A percentile compares a stretch with the other conserved stretches of the same genome.
These are phyloP conservation scores for Luperina nickerlii DNA, from an alignment of 2,888 invertebrate species.

Conservation along the genomic window DNA sequence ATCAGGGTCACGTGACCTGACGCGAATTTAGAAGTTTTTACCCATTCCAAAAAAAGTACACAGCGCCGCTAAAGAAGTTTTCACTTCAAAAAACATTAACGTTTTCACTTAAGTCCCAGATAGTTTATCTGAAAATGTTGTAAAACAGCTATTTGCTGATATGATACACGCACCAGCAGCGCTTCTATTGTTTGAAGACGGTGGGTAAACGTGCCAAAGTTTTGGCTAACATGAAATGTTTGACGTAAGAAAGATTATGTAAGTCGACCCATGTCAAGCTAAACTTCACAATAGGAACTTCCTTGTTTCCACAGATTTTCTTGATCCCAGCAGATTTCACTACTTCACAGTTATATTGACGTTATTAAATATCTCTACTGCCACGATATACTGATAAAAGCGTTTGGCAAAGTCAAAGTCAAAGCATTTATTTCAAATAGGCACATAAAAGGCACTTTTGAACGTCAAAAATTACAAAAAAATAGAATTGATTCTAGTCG, in stretches of 20 bases:
- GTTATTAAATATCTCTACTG: slow-evolving; percentile 20
- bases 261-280: slow-evolving; percentile 18
- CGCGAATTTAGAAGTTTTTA: too few relatives aligned
- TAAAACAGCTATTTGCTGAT: slow-evolving; percentile 21
- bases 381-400: slow-evolving; percentile 13
- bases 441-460: too few relatives aligned
- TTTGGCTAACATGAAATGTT: slow-evolving; percentile 16
- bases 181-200: slow-evolving; percentile 39
- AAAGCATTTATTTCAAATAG: too few relatives aligned
- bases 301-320: neutral
- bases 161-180: slow-evolving; percentile 7
- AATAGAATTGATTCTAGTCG: too few relatives aligned
- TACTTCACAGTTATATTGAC: slow-evolving; percentile 17
- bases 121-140: slow-evolving; percentile 33
- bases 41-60: too few relatives aligned
- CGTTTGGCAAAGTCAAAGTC: neutral
- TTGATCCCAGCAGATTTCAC: slow-evolving; percentile 10
- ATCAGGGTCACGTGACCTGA: too few relatives aligned
- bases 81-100: slow-evolving; percentile 56
- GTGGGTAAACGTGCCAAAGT: slow-evolving; percentile 9
- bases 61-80: too few relatives aligned
- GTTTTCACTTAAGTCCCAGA: slow-evolving; percentile 49
- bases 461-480: too few relatives aligned
- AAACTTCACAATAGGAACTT: neutral
- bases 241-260: slow-evolving; percentile 14